phyloP scores from a whole-genome alignment of 1,140 invertebrate species.

The Anadara kagoshimensis region DNA sequence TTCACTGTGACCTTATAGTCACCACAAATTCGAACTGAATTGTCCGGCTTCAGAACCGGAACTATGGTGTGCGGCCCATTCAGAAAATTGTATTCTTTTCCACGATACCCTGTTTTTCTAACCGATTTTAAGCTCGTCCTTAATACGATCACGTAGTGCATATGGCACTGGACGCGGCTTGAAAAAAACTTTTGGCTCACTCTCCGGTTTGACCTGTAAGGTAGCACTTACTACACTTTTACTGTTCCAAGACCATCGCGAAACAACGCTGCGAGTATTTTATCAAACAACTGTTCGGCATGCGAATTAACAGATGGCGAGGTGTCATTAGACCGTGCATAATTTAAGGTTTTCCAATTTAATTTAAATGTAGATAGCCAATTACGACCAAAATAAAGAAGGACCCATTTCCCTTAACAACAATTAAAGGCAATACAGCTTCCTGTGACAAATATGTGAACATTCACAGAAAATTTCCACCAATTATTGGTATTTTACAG shows the following conservation, averaged over 20 bases:
- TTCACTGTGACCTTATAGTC: too few species aligned
- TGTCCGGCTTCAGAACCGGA: conserved; percentile 68
- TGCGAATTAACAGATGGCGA: too few species aligned
- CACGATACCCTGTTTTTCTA: conserved; percentile 61
- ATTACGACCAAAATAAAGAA: not conserved
- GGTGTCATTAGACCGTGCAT: too few species aligned
- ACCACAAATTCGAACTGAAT: conserved; percentile 66
- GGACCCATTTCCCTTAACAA: too few species aligned
- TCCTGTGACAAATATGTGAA: not conserved
- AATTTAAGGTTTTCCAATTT: too few species aligned
- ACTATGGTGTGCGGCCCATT: conserved; percentile 23
- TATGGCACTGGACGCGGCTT: too few species aligned
- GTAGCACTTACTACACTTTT: too few species aligned
- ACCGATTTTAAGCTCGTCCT: conserved; percentile 51
- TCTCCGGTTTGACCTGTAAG: too few species aligned
- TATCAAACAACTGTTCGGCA: conserved; percentile 13
- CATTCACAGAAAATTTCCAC: not conserved
- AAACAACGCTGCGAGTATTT: conserved; percentile 31
- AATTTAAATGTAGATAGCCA: conserved; percentile 2
- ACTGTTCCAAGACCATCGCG: conserved; percentile 33
- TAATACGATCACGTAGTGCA: too few species aligned
- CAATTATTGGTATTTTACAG: not conserved
- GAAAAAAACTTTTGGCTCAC: too few species aligned
- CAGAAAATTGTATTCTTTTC: conserved; percentile 38
- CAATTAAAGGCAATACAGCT: too few species aligned